These are phyloP conservation scores for Drosophila nigromelanica DNA, from an alignment of 1,140 invertebrate species.

Conservation along the genomic window DNA sequence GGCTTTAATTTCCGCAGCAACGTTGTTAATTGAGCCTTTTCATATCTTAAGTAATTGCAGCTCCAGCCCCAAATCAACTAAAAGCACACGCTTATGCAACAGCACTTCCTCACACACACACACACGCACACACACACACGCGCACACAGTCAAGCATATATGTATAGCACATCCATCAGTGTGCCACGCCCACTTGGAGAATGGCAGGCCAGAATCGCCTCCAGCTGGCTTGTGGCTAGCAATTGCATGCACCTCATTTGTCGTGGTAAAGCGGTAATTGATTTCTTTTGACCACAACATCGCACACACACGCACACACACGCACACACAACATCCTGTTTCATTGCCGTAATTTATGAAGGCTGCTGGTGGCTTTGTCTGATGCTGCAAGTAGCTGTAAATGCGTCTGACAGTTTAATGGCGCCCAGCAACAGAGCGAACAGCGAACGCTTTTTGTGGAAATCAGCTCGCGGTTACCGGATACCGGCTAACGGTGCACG, in stretches of 20 bases:
- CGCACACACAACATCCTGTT: neutral
- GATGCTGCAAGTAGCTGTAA: slow-evolving; percentile 1
- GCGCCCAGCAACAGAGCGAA: neutral
- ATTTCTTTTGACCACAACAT: slow-evolving; percentile 42
- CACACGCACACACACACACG: too few relatives aligned
- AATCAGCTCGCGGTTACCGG: neutral
- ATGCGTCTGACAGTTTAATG: slow-evolving; percentile 32
- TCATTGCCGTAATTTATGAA: slow-evolving; percentile 37
- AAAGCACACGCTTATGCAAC: neutral
- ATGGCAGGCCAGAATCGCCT: neutral
- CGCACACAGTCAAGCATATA: too few relatives aligned
- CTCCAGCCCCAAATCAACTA: neutral
- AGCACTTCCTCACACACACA: neutral
- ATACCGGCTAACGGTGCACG: neutral
- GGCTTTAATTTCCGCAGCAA: neutral
- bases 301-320: neutral
- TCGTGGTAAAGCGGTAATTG: slow-evolving; percentile 37
- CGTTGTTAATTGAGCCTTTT: neutral
- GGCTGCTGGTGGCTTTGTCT: slow-evolving; percentile 8
- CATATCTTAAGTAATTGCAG: neutral
- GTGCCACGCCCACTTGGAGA: neutral
- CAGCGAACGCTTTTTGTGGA: too few relatives aligned
- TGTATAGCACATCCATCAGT: slow-evolving; percentile 7
- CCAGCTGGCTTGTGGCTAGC: neutral
- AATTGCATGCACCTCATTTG: slow-evolving; percentile 24